phyloP scores from a whole-genome alignment of 2,113 vertebrate genomes.

The Forbesichthys papilliferus region DNA sequence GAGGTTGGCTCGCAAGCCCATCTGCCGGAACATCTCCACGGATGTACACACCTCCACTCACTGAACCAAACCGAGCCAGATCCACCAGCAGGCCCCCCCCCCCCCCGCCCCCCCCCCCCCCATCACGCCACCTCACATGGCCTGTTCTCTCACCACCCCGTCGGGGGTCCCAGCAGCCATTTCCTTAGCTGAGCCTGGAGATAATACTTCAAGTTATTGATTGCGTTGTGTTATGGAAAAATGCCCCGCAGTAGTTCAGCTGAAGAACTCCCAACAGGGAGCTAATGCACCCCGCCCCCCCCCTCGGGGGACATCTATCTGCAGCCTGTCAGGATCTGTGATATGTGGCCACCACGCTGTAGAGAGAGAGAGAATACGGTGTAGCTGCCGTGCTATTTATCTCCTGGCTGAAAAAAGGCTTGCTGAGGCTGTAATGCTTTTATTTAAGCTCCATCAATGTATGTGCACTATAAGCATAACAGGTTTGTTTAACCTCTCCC shows the following conservation, averaged over 20 bases:
- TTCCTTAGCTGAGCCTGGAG: conserved; percentile 23
- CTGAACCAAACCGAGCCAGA: too few species aligned
- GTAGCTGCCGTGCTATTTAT: too few species aligned
- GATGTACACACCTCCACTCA: too few species aligned
- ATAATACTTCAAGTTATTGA: conserved; percentile 62
- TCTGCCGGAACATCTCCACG: too few species aligned
- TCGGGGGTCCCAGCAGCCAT: not conserved
- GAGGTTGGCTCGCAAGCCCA: too few species aligned
- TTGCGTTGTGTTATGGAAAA: conserved; percentile 53
- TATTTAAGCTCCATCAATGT: too few species aligned
- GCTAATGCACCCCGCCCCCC: conserved; percentile 45
- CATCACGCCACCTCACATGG: too few species aligned
- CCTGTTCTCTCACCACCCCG: not conserved
- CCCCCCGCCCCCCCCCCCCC: too few species aligned
- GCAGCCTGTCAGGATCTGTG: conserved; percentile 50
- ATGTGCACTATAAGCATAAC: conserved; percentile 24
- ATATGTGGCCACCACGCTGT: conserved; percentile 46
- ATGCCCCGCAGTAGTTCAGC: conserved; percentile 45
- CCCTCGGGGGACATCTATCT: conserved; percentile 49
- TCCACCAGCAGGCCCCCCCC: too few species aligned
- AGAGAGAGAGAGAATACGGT: conserved; percentile 7
- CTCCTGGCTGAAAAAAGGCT: too few species aligned
- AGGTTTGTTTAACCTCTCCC: conserved; percentile 39
- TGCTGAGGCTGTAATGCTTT: too few species aligned
- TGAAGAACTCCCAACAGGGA: conserved; percentile 51